Conservation (phyloP, 2,797 vertebrate species). For the Bradypodion ventrale region DNA sequence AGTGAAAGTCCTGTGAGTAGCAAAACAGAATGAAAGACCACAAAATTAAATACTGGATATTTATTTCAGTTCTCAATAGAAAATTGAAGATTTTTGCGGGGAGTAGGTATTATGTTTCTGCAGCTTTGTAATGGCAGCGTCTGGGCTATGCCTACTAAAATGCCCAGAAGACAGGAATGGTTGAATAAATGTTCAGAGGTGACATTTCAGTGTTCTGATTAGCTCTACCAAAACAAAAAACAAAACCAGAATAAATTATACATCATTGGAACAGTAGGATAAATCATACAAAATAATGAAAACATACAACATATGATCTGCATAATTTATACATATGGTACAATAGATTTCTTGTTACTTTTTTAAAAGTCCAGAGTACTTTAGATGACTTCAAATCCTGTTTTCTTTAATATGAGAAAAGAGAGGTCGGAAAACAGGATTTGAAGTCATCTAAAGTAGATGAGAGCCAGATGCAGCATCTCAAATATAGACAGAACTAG, state of each 20-base stretch:
- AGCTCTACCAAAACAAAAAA: not conserved
- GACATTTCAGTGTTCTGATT: not conserved
- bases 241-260: not conserved
- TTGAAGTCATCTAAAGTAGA: too few species aligned
- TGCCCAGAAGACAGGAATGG: not conserved
- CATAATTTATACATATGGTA: not conserved
- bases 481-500: not conserved
- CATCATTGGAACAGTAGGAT: not conserved
- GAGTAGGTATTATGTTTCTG: not conserved
- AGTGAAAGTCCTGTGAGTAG: not conserved
- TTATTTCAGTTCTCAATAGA: not conserved
- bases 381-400: fast-evolving
- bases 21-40: not conserved
- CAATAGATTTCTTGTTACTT: not conserved
- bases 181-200: not conserved
- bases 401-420: too few species aligned
- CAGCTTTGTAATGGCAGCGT: not conserved
- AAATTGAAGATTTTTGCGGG: not conserved
- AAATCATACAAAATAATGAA: not conserved
- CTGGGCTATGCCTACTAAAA: not conserved
- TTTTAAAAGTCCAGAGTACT: fast-evolving
- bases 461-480: not conserved
- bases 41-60: not conserved
- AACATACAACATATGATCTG: not conserved
- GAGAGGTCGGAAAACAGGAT: too few species aligned